Percentiles rank a stretch among this genome's conserved stretches.
These are phyloP conservation scores for Drosophila nebulosa DNA, from an alignment of 1,140 invertebrate species.

Conservation along the genomic window DNA sequence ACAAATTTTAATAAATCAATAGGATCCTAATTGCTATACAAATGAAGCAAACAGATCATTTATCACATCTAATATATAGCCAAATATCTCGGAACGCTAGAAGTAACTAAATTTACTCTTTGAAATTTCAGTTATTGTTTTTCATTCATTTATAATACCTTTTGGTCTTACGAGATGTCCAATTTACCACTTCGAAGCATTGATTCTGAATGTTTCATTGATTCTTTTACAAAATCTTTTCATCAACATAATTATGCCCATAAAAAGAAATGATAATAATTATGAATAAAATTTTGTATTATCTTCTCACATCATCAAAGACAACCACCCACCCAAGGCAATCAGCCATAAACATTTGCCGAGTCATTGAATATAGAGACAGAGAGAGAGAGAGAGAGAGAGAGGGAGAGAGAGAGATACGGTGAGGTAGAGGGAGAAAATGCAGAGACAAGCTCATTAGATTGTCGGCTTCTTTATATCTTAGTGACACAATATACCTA, in stretches of 20 bases:
- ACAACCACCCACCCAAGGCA: constrained; percentile 32
- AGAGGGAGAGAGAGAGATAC: background rate
- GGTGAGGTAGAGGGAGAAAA: background rate
- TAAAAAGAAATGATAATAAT: constrained; percentile 15
- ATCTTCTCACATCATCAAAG: constrained; percentile 22
- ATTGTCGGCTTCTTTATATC: constrained; percentile 35
- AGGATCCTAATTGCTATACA: too few species aligned
- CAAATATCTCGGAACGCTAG: too few species aligned
- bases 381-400: background rate
- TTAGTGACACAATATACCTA: constrained; percentile 14
- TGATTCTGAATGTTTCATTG: too few species aligned
- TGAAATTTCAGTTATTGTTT: too few species aligned
- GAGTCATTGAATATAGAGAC: constrained; percentile 31
- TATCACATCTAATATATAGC: too few species aligned
- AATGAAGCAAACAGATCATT: too few species aligned
- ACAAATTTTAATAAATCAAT: too few species aligned
- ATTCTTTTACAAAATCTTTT: background rate
- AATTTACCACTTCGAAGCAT: too few species aligned
- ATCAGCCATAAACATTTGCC: constrained; percentile 41
- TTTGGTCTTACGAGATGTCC: too few species aligned
- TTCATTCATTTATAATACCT: too few species aligned
- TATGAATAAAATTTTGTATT: background rate
- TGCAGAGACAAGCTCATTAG: background rate
- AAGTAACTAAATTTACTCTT: too few species aligned
- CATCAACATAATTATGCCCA: background rate